Conservation (phyloP, 2,797 vertebrate species). For the Propithecus deckenii region DNA sequence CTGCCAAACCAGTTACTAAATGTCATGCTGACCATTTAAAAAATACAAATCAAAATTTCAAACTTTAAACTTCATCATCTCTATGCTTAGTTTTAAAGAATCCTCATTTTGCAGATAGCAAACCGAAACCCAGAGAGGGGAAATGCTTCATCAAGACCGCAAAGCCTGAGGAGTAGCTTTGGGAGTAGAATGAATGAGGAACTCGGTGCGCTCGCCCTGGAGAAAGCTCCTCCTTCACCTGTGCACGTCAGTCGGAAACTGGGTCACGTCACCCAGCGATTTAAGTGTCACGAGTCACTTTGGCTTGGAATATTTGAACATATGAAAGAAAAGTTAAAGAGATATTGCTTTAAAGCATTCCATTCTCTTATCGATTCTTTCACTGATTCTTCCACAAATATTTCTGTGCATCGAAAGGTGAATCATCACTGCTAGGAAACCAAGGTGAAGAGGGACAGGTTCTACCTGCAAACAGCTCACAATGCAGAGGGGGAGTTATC, state of each 20-base stretch:
- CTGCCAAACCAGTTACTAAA: background rate
- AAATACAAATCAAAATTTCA: background rate
- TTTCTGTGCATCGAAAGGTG: background rate
- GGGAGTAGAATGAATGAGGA: background rate
- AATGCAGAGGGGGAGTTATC: background rate
- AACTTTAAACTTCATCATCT: background rate
- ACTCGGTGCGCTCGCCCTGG: accelerated
- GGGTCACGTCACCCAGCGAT: background rate
- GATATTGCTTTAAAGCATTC: background rate
- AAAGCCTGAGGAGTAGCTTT: background rate
- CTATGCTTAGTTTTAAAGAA: background rate
- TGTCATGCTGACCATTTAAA: background rate
- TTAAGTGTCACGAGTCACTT: background rate
- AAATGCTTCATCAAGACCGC: accelerated
- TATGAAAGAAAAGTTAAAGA: background rate
- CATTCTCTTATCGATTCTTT: background rate
- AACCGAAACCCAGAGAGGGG: background rate
- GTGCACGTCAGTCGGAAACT: accelerated
- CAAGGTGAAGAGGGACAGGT: background rate
- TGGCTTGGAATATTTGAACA: background rate
- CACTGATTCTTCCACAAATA: background rate
- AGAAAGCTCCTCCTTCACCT: no score
- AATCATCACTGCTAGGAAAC: background rate
- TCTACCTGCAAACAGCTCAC: background rate
- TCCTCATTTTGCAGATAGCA: background rate